A percentile compares a stretch with the other conserved stretches of the same genome.
Conservation (phyloP, 37 sponge, comb jelly and placozoan species). For the Mnemiopsis leidyi region DNA sequence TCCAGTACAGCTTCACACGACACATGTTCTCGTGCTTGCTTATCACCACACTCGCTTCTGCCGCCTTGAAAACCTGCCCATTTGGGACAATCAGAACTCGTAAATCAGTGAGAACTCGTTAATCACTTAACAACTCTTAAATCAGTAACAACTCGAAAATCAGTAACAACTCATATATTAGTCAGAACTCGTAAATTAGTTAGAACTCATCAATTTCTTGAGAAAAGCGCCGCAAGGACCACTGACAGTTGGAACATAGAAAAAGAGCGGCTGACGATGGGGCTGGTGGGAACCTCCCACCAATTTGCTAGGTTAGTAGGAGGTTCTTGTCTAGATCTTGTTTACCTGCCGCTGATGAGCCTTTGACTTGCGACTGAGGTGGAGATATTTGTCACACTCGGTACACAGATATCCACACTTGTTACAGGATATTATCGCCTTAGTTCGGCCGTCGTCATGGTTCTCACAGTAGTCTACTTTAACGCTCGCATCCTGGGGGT, state of each 20-base stretch:
- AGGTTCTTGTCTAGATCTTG: no score
- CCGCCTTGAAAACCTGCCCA: conserved; percentile 95
- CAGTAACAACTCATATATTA: no score
- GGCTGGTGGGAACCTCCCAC: not conserved
- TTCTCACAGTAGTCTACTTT: conserved; percentile 81
- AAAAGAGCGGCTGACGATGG: not conserved
- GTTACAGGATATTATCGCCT: conserved; percentile 88
- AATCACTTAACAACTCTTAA: no score
- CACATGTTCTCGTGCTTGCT: conserved; percentile 94
- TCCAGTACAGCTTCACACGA: conserved; percentile 97
- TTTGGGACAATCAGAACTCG: no score
- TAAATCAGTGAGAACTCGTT: no score
- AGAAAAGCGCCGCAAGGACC: no score
- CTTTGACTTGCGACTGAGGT: conserved; percentile 72
- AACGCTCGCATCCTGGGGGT: conserved; percentile 16
- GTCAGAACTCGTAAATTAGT: no score
- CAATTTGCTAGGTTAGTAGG: no score
- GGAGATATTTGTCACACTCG: conserved; percentile 94
- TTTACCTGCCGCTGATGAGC: conserved; percentile 67
- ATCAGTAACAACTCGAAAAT: no score
- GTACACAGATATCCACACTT: conserved; percentile 94
- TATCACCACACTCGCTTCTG: conserved; percentile 94
- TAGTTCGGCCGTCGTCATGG: conserved; percentile 94
- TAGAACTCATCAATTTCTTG: no score
- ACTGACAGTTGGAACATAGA: not conserved